These are phyloP conservation scores for Drosophila emarginata DNA, from an alignment of 2,888 invertebrate genomes.

Conservation along the genomic window DNA sequence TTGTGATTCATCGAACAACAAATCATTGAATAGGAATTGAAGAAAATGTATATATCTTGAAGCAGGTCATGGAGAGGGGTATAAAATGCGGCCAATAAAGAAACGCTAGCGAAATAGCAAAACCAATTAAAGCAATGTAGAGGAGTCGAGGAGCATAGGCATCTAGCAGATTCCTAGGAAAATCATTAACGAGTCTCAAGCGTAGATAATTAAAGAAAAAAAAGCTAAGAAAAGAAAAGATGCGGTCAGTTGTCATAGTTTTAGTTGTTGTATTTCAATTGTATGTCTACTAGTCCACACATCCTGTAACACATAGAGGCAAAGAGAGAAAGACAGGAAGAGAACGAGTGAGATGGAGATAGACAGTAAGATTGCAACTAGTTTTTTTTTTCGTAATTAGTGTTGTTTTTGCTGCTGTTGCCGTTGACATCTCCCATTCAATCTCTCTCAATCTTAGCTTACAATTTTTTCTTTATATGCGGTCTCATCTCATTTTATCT, in stretches of 20 bases:
- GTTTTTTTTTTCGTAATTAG: constrained; percentile 46
- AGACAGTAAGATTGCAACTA: neutral
- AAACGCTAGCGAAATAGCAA: constrained; percentile 18
- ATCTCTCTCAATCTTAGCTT: constrained; percentile 50
- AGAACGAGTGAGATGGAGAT: neutral
- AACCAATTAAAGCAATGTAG: constrained; percentile 40
- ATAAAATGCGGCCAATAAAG: constrained; percentile 26
- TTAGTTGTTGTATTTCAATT: constrained; percentile 24
- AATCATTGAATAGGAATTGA: constrained; percentile 18
- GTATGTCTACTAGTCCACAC: constrained; percentile 6
- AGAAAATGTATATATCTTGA: constrained; percentile 45
- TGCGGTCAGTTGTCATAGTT: constrained; percentile 37
- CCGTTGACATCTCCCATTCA: constrained; percentile 30
- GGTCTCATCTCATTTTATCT: constrained; percentile 43
- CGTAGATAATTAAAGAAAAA: constrained; percentile 73
- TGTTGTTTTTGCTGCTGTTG: constrained; percentile 8
- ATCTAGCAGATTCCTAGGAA: constrained; percentile 56
- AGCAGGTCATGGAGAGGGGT: constrained; percentile 54
- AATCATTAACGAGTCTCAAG: constrained; percentile 75
- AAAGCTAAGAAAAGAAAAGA: constrained; percentile 34
- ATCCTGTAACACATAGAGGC: constrained; percentile 23
- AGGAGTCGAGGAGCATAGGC: constrained; percentile 1
- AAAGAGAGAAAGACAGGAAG: constrained; percentile 29
- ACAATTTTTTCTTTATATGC: constrained; percentile 43
- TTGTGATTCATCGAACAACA: neutral